Conservation (phyloP, 2,797 vertebrate species). For the Hephaestus fuliginosus region DNA sequence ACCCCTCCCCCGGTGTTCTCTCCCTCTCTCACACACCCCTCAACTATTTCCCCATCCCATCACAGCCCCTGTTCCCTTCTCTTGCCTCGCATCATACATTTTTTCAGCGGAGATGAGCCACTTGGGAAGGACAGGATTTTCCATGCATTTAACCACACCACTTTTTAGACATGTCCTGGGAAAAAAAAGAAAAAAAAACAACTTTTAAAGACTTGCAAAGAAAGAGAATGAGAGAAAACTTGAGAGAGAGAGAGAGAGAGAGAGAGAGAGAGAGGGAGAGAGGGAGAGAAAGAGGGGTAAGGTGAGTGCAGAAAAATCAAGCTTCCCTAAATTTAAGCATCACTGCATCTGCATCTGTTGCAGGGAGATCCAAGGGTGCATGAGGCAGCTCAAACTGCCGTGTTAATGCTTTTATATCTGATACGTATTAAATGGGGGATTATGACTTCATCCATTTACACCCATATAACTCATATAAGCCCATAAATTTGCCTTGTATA, state of each 20-base stretch:
- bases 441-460: constrained; percentile 83
- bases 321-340: constrained; percentile 38
- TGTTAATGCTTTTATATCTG: constrained; percentile 77
- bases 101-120: constrained; percentile 71
- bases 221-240: constrained; percentile 12
- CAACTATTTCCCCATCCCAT: constrained; percentile 64
- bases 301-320: constrained; percentile 32
- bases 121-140: constrained; percentile 76
- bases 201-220: constrained; percentile 49
- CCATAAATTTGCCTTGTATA: constrained; percentile 75
- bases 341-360: constrained; percentile 46
- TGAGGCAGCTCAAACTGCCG: constrained; percentile 41
- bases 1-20: constrained; percentile 24
- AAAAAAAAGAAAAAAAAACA: constrained; percentile 42
- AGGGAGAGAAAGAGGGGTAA: constrained; percentile 1
- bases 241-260: constrained; percentile 1
- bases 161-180: constrained; percentile 65
- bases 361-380: constrained; percentile 37
- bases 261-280: neutral
- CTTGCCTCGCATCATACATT: constrained; percentile 65
- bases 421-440: constrained; percentile 81
- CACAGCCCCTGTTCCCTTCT: constrained; percentile 55
- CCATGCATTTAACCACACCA: constrained; percentile 74
- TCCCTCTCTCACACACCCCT: constrained; percentile 45
- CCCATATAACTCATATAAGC: constrained; percentile 80